Base-by-base conservation (phyloP, 1,140 invertebrate genomes). In the Rhagoletis pomonella region DNA sequence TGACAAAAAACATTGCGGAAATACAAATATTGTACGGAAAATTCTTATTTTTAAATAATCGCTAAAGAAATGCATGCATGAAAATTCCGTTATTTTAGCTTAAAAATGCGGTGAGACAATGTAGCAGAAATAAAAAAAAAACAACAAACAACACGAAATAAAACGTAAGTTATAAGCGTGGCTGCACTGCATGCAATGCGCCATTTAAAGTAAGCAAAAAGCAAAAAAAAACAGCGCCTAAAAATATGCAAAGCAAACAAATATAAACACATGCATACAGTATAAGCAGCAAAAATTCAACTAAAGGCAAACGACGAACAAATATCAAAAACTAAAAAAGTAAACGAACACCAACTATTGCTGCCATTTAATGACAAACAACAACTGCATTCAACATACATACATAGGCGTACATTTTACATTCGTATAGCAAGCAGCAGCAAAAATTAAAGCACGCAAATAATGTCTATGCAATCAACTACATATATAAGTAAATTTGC, bases 381-480 rank as follows among this genome's bases (percentile, higher is more conserved):
- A 81, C 47, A 81, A 81, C 73, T 81, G 73, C 47, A 81, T 44
- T n/a, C 29, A 50, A 81, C 44, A 81, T 4, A n/a, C 4, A 42
- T 9, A 42, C 7, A 67, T 39, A 69, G 12, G 10, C 5, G 12
- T 9, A 39, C 1, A 10, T 39, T 69, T 19, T 14, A 69, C 14
- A 19, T 64, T 17, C n/a, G 29, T 67, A 12, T 12, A 42, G 17
- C n/a, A 58, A 81, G 47, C 55, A 6, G 19, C 14, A 81, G 50
- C 73, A 29, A 55, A 81, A 81, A 55, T 29, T 55, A 50, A 81
- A 50, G 73, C 73, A 81, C 42, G 73, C 73, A 58, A 81, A 81
- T 81, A 81, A 81, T 58, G 47, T 81, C 19, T 42, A 81, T 55
- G 73, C 73, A 81, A 81, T 81, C 73, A 81, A 81, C 29, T 9